A percentile compares a stretch with the other conserved stretches of the same genome.
Conservation (phyloP, 2,113 vertebrate species). For the Colinus virginianus region DNA sequence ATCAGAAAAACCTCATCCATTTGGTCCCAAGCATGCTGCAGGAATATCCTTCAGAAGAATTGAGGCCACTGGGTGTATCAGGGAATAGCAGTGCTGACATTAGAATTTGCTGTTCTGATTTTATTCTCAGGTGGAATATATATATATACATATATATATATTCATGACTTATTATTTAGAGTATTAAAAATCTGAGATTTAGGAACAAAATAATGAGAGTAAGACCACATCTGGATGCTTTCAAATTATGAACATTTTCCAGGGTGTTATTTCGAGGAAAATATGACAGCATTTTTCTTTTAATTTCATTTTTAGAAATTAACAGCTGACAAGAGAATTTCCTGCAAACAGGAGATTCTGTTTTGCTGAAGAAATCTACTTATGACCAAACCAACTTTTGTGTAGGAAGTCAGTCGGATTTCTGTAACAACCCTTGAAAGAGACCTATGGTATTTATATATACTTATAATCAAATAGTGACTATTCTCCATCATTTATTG, state of each 20-base stretch:
- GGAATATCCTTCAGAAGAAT: not conserved
- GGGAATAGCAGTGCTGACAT: not conserved
- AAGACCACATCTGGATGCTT: accelerated
- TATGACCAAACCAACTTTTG: not conserved
- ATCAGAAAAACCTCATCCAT: not conserved
- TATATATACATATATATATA: not conserved
- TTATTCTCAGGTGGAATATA: not conserved
- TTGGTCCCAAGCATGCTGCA: not conserved
- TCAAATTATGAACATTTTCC: not conserved
- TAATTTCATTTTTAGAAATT: not conserved
- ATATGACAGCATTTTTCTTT: not conserved
- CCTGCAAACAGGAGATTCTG: not conserved
- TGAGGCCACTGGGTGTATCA: not conserved
- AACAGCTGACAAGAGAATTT: not conserved
- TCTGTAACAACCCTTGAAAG: not conserved
- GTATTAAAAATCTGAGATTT: not conserved
- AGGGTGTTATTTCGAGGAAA: not conserved
- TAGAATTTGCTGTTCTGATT: not conserved
- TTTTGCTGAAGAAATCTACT: not conserved
- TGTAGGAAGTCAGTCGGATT: constrained; percentile 1
- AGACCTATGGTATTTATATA: not conserved
- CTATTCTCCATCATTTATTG: not conserved
- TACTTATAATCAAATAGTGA: not conserved
- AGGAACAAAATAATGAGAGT: not conserved
- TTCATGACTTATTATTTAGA: not conserved